Evolutionary conservation across 2,113 vertebrate genomes (phyloP), one percentile per base, ranked within the genome.

Genomic region (Chlorodrepanis virens): DNA sequence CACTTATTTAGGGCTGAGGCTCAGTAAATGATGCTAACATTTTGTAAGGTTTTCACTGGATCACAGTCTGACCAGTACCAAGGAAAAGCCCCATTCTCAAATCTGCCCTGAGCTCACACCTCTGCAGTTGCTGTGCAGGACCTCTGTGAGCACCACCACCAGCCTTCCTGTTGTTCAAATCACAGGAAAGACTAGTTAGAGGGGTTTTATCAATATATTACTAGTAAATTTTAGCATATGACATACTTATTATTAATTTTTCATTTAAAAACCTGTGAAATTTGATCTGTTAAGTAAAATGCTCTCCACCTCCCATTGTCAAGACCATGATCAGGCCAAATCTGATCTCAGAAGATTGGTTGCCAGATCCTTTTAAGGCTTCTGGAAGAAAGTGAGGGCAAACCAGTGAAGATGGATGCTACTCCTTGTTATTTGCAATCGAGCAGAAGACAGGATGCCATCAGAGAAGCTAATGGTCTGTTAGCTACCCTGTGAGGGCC

Each of bases 391-490:
- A 83, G 29, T 35, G 78, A 72, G 81, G 37, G 57, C 85, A 85
- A 89, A 77, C 31, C 81, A 76, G 57, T 63, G 63, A 88, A 92
- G 88, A 92, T 61, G 50, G 79, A 92, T 93, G 76, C 76, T 53
- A 83, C 65, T 79, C 57, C 54, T 70, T 63, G 47, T 90, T 86
- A 70, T 81, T 54, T 83, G 76, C 54, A 83, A 15, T 83, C 1
- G 0, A 54, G 64, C 59, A 76, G 87, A 83, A 94, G 93, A 91
- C 63, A 77, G 40, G 31, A 83, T 94, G 61, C 45, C 82, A 70
- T 83, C 87, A 83, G 84, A 53, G 75, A 93, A 93, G 22, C 63
- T 86, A 93, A 95, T 88, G 93, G 91, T 74, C 87, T 15, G 33
- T 96, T 83, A 94, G 79, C 64, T 88, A 40, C 52, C 52, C 89